These are phyloP conservation scores for Sogatella furcifera DNA, from an alignment of 1,140 invertebrate genomes.

Conservation along the genomic window DNA sequence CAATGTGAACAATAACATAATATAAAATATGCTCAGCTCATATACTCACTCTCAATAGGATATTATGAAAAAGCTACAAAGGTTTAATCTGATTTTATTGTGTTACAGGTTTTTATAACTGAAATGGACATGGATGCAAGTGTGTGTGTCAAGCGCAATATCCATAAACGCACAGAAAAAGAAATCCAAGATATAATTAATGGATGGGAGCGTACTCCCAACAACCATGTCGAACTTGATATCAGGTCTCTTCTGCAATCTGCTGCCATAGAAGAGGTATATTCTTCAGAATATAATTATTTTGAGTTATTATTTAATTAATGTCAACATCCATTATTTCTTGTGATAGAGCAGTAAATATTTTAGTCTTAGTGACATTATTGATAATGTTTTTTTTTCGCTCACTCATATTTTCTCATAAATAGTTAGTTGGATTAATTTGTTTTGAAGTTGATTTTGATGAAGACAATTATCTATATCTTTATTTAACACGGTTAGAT, in stretches of 20 bases:
- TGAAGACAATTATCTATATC: too few species aligned
- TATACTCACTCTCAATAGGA: too few species aligned
- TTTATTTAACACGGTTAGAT: too few species aligned
- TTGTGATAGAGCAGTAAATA: not conserved
- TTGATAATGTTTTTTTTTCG: too few species aligned
- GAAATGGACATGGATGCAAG: slow-evolving; percentile 74
- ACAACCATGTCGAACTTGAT: slow-evolving; percentile 55
- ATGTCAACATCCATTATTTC: not conserved
- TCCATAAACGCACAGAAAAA: slow-evolving; percentile 64
- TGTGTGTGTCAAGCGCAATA: slow-evolving; percentile 69
- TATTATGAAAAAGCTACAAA: too few species aligned
- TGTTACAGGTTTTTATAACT: slow-evolving; percentile 67
- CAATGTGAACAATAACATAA: too few species aligned
- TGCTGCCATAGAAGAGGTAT: slow-evolving; percentile 54
- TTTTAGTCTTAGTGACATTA: too few species aligned
- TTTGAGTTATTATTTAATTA: not conserved
- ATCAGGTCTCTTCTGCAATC: slow-evolving; percentile 71
- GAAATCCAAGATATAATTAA: slow-evolving; percentile 68
- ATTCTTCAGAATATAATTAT: not conserved
- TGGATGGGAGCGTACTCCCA: slow-evolving; percentile 69
- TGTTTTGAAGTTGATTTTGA: too few species aligned
- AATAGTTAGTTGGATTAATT: too few species aligned
- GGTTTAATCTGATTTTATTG: not conserved
- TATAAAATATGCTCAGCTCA: too few species aligned
- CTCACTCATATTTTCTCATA: too few species aligned